Percentiles rank a stretch among this genome's conserved stretches.
Evolutionary conservation across 2,888 invertebrate species (phyloP).

Genomic region (Apocheima hispidaria): DNA sequence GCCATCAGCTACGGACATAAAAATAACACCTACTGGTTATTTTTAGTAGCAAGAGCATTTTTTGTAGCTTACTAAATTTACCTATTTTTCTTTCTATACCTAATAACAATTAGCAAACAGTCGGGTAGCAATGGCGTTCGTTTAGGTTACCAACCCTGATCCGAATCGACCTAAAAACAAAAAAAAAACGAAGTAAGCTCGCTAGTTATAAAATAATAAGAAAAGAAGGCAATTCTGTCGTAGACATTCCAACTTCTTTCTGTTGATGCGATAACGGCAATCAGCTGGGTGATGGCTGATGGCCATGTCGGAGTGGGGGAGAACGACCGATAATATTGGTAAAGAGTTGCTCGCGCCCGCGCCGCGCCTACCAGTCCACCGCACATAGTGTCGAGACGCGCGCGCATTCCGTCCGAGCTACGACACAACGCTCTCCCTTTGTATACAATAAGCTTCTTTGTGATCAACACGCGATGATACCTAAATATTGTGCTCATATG

Average conservation of each 20-base stretch:
- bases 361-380: slow-evolving; percentile 37
- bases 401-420: slow-evolving; percentile 6
- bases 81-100: too few relatives aligned
- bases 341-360: slow-evolving; percentile 44
- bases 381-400: slow-evolving; percentile 32
- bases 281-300: slow-evolving; percentile 56
- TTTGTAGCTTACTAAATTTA: too few relatives aligned
- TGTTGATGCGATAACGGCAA: slow-evolving; percentile 50
- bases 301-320: slow-evolving; percentile 64
- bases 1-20: too few relatives aligned
- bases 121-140: too few relatives aligned
- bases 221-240: slow-evolving; percentile 4
- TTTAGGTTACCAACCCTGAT: too few relatives aligned
- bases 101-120: neutral
- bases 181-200: neutral
- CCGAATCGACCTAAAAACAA: too few relatives aligned
- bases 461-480: slow-evolving; percentile 66
- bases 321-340: slow-evolving; percentile 71
- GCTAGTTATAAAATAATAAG: neutral
- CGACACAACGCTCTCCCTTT: slow-evolving; percentile 55
- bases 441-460: slow-evolving; percentile 75
- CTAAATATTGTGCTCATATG: slow-evolving; percentile 47
- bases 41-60: neutral
- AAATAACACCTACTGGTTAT: neutral
- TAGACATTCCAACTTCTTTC: slow-evolving; percentile 28